These are phyloP conservation scores for Hydractinia echinata DNA, from an alignment of 30 jellyfish, hydroid and myxozoan species.

Conservation along the genomic window DNA sequence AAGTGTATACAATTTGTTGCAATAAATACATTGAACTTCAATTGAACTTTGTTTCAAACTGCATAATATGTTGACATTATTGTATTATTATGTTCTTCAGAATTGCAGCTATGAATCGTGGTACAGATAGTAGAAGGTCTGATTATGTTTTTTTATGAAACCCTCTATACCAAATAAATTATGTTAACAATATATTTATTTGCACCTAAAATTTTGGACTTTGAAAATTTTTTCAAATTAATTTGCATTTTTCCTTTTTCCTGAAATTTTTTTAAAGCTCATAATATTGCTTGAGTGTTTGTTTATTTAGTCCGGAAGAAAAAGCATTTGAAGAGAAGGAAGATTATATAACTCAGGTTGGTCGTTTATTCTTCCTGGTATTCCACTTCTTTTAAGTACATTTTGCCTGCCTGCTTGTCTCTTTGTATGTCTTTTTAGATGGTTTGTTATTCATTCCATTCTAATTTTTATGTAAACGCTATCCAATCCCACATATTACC, in stretches of 20 bases:
- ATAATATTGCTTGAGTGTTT: no score
- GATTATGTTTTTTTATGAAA: no score
- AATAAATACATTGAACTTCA: no score
- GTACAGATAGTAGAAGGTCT: no score
- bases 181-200: no score
- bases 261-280: not conserved
- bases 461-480: not conserved
- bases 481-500: not conserved
- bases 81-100: no score
- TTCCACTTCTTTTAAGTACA: not conserved
- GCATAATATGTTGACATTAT: no score
- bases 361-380: not conserved
- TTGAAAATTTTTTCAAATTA: not conserved
- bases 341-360: not conserved
- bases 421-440: not conserved
- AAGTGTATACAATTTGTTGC: no score
- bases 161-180: no score
- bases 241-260: not conserved
- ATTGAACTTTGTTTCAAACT: no score
- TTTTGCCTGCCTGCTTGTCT: not conserved
- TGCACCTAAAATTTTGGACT: no score
- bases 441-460: not conserved
- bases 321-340: constrained; percentile 7
- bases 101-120: no score
- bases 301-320: not conserved